These are phyloP conservation scores for Stramonita haemastoma DNA, from an alignment of 2,888 invertebrate genomes.

Conservation along the genomic window DNA sequence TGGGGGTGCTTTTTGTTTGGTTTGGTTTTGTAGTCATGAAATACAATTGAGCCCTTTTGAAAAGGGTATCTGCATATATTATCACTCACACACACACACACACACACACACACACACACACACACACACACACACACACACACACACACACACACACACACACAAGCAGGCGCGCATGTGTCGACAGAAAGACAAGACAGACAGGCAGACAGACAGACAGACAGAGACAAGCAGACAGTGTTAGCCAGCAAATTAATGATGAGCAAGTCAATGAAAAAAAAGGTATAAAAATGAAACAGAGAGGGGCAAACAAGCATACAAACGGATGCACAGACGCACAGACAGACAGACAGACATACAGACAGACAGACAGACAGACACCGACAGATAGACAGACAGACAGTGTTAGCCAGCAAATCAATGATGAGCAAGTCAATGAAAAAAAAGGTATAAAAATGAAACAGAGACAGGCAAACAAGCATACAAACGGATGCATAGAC, in stretches of 20 bases:
- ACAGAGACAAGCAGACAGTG: neutral
- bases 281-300: no score
- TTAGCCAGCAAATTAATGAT: no score
- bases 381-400: no score
- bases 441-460: neutral
- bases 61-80: no score
- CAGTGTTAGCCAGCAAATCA: neutral
- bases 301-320: no score
- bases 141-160: constrained; percentile 10
- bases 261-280: no score
- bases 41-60: no score
- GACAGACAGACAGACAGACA: no score
- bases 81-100: neutral
- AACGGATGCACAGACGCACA: no score
- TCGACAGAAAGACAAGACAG: neutral
- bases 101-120: constrained; percentile 13
- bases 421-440: neutral
- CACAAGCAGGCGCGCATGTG: neutral
- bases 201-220: neutral
- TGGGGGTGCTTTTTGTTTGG: neutral
- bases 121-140: constrained; percentile 17
- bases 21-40: no score
- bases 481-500: no score
- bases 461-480: neutral
- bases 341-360: no score